Base-by-base conservation (phyloP, 2,113 vertebrate species). In the Myotis davidii region DNA sequence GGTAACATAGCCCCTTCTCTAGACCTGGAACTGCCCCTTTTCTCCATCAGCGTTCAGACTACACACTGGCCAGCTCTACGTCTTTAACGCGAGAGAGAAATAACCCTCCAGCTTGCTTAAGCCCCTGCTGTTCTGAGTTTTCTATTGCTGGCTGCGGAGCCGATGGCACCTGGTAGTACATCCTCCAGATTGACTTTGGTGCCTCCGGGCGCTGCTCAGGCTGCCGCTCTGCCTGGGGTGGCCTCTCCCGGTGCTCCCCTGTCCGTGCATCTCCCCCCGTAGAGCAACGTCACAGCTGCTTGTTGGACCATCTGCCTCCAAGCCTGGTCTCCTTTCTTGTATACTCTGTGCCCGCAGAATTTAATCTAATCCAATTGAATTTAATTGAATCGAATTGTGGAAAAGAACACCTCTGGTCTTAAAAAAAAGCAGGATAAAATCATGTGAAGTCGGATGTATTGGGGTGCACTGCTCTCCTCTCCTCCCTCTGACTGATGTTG, bases 161-260 rank as follows among this genome's bases (percentile, higher is more conserved):
- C 59, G 32, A 6, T 65, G 90, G 87, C 85, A 54, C 85, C 92
- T 39, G 85, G 42, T 72, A 45, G 45, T 45, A 72, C 81, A 52
- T 79, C 56, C 88, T 88, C 92, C 85, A 96, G 91, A 92, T 88
- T 97, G 96, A 97, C 95, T 97, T 96, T 85, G 48, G 10, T 92
- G 94, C 92, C 90, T 93, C 52, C 9, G 21, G 92, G 90, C 3
- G 0, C 92, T 86, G 90, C 81, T 95, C 92, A 67, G 56, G 79
- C 32, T 34, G 69, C 29, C 61, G 72, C 70, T 81, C 72, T 59
- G 92, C 90, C 96, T 34, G 56, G 25, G 39, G 82, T 69, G 90
- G 39, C 87, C 85, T 89, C 72, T 69, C 1, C 21, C 74, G 45
- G 45, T 8, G 3, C 27, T 0, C 37, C 37, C 45, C 52, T 45